Conservation (phyloP, 2,888 invertebrate species). For the Lithosia quadra region DNA sequence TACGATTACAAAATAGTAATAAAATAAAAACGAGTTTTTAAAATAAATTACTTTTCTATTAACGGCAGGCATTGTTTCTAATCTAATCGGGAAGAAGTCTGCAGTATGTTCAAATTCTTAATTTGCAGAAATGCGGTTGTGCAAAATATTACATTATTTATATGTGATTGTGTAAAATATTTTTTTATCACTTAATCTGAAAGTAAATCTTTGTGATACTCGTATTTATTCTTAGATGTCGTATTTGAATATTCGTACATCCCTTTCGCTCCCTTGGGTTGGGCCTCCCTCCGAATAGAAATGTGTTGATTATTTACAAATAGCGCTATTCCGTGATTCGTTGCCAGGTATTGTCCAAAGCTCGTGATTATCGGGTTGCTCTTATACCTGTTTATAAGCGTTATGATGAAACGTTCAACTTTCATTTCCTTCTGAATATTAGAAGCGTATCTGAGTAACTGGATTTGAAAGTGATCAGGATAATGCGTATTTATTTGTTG, state of each 20-base stretch:
- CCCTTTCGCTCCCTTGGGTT: constrained; percentile 43
- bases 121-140: too few relatives aligned
- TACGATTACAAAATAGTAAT: too few relatives aligned
- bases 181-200: not conserved
- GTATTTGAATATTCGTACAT: constrained; percentile 47
- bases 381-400: constrained; percentile 39
- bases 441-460: constrained; percentile 22
- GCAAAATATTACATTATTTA: too few relatives aligned
- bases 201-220: not conserved
- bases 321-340: constrained; percentile 68
- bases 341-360: constrained; percentile 57
- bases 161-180: too few relatives aligned
- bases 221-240: constrained; percentile 39
- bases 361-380: constrained; percentile 39
- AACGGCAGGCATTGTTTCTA: too few relatives aligned
- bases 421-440: constrained; percentile 45
- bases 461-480: constrained; percentile 35
- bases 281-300: constrained; percentile 64
- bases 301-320: constrained; percentile 76
- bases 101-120: too few relatives aligned
- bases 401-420: constrained; percentile 45
- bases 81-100: too few relatives aligned
- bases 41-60: too few relatives aligned
- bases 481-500: constrained; percentile 23
- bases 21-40: too few relatives aligned